A percentile compares a stretch with the other conserved stretches of the same genome.
These are phyloP conservation scores for Fulica atra DNA, from an alignment of 2,113 vertebrate species.

Conservation along the genomic window DNA sequence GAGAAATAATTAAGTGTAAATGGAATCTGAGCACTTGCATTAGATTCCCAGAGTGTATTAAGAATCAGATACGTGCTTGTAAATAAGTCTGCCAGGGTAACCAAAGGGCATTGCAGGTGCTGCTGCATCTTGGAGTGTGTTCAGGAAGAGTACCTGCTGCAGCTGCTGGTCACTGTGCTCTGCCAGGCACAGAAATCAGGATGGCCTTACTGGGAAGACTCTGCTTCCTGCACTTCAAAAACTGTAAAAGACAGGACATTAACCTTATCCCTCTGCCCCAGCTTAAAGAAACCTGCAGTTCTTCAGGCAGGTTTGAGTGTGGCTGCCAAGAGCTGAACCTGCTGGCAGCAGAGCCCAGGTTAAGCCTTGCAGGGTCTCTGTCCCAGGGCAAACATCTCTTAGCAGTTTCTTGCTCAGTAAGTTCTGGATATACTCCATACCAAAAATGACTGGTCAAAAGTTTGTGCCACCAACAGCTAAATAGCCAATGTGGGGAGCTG, in stretches of 20 bases:
- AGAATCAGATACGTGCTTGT: accelerated
- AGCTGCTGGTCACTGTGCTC: not conserved
- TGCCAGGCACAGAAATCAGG: not conserved
- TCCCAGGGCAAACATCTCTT: not conserved
- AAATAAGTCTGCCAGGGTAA: not conserved
- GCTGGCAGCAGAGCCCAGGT: not conserved
- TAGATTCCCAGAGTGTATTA: accelerated
- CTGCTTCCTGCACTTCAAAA: not conserved
- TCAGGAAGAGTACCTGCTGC: accelerated
- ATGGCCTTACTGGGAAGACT: not conserved
- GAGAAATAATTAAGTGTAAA: not conserved
- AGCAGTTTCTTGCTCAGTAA: not conserved
- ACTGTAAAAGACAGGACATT: not conserved
- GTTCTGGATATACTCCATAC: accelerated
- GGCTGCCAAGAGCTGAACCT: not conserved
- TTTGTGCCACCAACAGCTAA: not conserved
- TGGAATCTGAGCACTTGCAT: not conserved
- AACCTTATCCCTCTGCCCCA: no score
- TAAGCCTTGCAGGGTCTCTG: accelerated
- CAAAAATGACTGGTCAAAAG: no score
- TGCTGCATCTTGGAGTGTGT: not conserved
- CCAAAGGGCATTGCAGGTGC: not conserved
- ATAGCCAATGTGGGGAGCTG: accelerated
- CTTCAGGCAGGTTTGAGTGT: not conserved
- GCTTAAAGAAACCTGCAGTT: not conserved